Conservation (phyloP, 2,113 vertebrate genomes). For the Siniperca chuatsi region DNA sequence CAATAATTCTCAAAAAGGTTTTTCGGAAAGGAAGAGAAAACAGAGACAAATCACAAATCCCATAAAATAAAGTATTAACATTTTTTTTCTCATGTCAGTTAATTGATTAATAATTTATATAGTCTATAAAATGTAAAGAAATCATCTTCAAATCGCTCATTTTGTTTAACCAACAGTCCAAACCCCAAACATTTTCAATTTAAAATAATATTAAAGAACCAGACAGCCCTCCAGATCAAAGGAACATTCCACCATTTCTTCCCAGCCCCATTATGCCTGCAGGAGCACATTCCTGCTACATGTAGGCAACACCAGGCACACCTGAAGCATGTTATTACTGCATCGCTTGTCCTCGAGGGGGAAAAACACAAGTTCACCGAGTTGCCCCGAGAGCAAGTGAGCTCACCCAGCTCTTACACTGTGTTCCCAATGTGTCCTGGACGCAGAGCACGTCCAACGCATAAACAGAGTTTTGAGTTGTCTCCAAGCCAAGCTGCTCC, state of each 20-base stretch:
- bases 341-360: slow-evolving; percentile 18
- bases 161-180: not conserved
- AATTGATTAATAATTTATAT: not conserved
- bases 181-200: not conserved
- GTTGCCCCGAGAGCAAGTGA: slow-evolving; percentile 43
- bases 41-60: not conserved
- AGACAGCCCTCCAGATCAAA: slow-evolving; percentile 37
- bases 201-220: not conserved
- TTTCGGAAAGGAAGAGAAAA: not conserved
- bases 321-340: slow-evolving; percentile 71
- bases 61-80: not conserved
- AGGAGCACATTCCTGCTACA: slow-evolving; percentile 66
- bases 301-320: slow-evolving; percentile 52
- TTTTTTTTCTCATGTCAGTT: not conserved
- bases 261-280: slow-evolving; percentile 39
- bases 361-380: slow-evolving; percentile 31
- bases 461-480: slow-evolving; percentile 44
- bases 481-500: slow-evolving; percentile 23
- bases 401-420: slow-evolving; percentile 23
- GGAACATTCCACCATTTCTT: slow-evolving; percentile 32
- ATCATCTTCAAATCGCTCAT: not conserved
- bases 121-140: not conserved
- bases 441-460: slow-evolving; percentile 14
- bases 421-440: slow-evolving; percentile 20
- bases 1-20: not conserved